phyloP scores from a whole-genome alignment of 2,888 invertebrate species.

The Agrotis clavis region DNA sequence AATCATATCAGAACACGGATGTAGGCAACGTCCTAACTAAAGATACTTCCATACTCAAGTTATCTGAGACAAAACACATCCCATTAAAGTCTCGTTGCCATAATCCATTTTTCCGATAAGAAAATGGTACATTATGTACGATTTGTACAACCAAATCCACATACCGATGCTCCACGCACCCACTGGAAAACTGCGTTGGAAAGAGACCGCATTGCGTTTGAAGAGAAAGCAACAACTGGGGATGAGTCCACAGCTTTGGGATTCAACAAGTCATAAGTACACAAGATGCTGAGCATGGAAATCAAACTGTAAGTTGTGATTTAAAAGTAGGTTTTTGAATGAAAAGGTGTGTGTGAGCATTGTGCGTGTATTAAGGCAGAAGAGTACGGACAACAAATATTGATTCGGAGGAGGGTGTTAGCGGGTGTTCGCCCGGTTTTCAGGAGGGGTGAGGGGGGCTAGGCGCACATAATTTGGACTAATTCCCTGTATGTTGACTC shows the following conservation, averaged over 20 bases:
- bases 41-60: not conserved
- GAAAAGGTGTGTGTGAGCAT: constrained; percentile 78
- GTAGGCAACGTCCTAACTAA: not conserved
- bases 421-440: constrained; percentile 71
- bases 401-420: constrained; percentile 87
- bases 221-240: constrained; percentile 85
- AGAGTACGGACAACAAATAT: constrained; percentile 92
- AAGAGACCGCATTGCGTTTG: constrained; percentile 88
- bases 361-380: constrained; percentile 91
- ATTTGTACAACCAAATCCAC: constrained; percentile 67
- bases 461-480: constrained; percentile 90
- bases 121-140: constrained; percentile 68
- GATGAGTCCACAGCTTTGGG: constrained; percentile 79
- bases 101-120: constrained; percentile 67
- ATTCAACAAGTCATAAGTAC: constrained; percentile 68
- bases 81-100: constrained; percentile 48
- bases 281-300: constrained; percentile 22
- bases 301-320: constrained; percentile 22
- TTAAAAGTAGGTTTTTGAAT: constrained; percentile 48
- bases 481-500: constrained; percentile 89
- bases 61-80: constrained; percentile 46
- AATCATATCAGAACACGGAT: too few relatives aligned
- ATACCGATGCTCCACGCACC: constrained; percentile 74
- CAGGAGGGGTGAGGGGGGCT: constrained; percentile 68
- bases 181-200: constrained; percentile 86